These are phyloP conservation scores for Cerastis leucographa DNA, from an alignment of 2,888 invertebrate genomes.

Conservation along the genomic window DNA sequence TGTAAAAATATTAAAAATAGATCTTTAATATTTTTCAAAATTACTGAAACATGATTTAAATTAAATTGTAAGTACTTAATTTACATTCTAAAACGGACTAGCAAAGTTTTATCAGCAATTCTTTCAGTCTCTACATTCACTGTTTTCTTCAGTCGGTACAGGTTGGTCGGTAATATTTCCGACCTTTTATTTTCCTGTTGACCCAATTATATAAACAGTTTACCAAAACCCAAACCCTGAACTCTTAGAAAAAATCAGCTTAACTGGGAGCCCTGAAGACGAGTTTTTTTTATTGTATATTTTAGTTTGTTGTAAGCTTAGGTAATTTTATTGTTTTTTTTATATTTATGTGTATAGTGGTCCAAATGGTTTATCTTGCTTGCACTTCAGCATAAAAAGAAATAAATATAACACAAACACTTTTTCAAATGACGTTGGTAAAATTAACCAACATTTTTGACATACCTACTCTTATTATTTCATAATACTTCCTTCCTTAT, in stretches of 20 bases:
- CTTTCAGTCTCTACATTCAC: neutral
- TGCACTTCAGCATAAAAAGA: neutral
- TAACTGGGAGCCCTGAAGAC: no score
- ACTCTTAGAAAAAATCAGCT: no score
- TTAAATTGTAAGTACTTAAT: neutral
- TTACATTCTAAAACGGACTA: neutral
- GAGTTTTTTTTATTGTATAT: no score
- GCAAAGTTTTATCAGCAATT: neutral
- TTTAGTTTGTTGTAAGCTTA: neutral
- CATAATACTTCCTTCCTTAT: conserved; percentile 15
- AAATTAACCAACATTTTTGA: conserved; percentile 1
- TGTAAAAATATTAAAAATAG: no score
- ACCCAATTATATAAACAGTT: neutral
- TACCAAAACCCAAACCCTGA: neutral
- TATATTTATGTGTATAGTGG: neutral
- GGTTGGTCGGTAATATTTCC: neutral
- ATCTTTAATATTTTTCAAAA: neutral
- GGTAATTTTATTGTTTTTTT: neutral
- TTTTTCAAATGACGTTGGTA: neutral
- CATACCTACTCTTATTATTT: neutral
- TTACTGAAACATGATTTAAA: neutral
- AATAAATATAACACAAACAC: neutral
- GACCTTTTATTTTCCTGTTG: neutral
- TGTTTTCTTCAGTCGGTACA: neutral
- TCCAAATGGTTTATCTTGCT: neutral